phyloP scores from a whole-genome alignment of 2,113 vertebrate species.

The Brachyistius frenatus region DNA sequence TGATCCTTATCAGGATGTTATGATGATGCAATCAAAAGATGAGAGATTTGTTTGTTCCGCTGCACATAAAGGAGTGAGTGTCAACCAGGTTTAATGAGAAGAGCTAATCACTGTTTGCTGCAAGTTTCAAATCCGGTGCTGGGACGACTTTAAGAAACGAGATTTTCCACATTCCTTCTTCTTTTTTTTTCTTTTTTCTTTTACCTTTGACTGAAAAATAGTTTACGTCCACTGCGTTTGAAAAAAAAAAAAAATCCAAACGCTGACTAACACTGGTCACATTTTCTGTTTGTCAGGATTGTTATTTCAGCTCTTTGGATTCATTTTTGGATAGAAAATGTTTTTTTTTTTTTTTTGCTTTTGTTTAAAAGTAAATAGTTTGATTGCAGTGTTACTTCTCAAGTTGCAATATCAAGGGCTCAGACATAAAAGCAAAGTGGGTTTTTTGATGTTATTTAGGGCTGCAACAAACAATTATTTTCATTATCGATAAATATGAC shows the following conservation, averaged over 20 bases:
- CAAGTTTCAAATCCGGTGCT: conserved; percentile 9
- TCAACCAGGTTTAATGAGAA: not conserved
- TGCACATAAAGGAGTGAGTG: not conserved
- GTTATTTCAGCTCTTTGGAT: conserved; percentile 7
- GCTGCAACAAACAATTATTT: no score
- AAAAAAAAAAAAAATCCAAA: conserved; percentile 31
- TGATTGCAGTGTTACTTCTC: not conserved
- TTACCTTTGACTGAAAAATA: not conserved
- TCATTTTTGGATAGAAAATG: not conserved
- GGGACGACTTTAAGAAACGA: no score
- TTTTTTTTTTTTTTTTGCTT: not conserved
- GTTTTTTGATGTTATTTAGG: not conserved
- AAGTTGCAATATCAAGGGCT: not conserved
- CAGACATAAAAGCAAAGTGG: not conserved
- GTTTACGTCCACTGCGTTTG: not conserved
- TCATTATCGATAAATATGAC: no score
- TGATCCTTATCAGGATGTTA: no score
- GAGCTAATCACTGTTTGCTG: not conserved
- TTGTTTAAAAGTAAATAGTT: conserved; percentile 3
- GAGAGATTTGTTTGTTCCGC: not conserved
- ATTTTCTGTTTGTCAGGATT: not conserved
- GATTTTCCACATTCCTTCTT: no score
- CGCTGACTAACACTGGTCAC: not conserved
- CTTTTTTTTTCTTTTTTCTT: no score
- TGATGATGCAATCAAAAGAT: not conserved